These are phyloP conservation scores for Pantherophis guttatus DNA, from an alignment of 2,113 vertebrate genomes.

Conservation along the genomic window DNA sequence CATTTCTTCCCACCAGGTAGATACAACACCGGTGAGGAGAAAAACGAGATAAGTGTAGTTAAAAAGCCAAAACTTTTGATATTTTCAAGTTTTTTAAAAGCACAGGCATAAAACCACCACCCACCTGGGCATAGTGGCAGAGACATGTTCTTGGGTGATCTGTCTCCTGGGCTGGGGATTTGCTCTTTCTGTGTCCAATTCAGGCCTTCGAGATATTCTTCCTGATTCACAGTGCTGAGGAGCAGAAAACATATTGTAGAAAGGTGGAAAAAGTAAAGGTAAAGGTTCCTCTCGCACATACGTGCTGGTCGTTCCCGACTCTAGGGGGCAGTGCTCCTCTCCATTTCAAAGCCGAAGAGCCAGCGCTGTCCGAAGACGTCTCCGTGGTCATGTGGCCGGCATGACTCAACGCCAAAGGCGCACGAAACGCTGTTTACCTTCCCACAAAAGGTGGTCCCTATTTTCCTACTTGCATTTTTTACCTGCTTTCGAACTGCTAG, in stretches of 20 bases:
- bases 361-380: no score
- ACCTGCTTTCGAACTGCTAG: no score
- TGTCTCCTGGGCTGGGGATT: slow-evolving; percentile 32
- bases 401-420: no score
- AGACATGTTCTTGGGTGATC: slow-evolving; percentile 33
- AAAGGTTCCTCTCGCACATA: no score
- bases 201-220: slow-evolving; percentile 33
- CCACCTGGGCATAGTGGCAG: slow-evolving; percentile 63
- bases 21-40: neutral
- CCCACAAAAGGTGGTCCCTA: no score
- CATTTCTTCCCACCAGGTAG: neutral
- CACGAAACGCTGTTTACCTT: no score
- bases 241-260: slow-evolving; percentile 44
- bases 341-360: no score
- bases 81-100: neutral
- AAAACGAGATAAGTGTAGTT: neutral
- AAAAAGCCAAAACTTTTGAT: neutral
- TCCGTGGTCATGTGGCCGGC: no score
- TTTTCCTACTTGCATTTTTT: no score
- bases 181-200: slow-evolving; percentile 50
- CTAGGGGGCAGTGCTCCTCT: no score
- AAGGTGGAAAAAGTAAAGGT: neutral
- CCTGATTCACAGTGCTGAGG: slow-evolving; percentile 59
- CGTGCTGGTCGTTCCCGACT: no score
- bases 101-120: neutral